Conservation (phyloP, 2,797 vertebrate genomes). For the Morus bassanus region DNA sequence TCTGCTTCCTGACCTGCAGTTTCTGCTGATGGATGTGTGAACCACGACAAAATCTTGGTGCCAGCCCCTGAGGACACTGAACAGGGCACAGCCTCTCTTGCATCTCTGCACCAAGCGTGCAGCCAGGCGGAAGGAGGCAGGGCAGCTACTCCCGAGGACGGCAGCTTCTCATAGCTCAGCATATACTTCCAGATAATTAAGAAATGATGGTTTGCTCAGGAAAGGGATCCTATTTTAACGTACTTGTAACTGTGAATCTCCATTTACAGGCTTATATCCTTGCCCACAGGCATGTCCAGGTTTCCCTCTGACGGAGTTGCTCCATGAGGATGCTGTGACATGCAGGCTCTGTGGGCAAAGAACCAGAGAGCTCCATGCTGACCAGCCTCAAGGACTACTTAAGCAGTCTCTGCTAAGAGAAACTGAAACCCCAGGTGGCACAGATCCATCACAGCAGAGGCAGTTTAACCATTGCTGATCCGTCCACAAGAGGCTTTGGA, state of each 20-base stretch:
- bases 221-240: neutral
- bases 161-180: neutral
- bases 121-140: neutral
- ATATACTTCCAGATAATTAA: neutral
- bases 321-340: neutral
- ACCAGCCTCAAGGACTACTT: neutral
- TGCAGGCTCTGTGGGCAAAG: neutral
- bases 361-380: neutral
- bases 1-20: neutral
- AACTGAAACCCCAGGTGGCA: neutral
- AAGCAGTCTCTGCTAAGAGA: neutral
- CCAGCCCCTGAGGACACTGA: neutral
- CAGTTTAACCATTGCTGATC: neutral
- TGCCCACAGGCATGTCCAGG: neutral
- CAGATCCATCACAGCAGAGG: neutral
- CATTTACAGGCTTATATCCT: neutral
- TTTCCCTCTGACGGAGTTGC: neutral
- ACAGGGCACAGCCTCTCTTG: neutral
- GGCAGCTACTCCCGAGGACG: neutral
- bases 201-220: neutral
- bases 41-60: accelerated
- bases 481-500: neutral
- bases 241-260: neutral
- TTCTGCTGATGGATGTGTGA: neutral
- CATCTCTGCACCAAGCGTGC: no score